Evolutionary conservation across 53 echinoderm and acorn worm species (phyloP).

Genomic region (Mesocentrotus franciscanus): DNA sequence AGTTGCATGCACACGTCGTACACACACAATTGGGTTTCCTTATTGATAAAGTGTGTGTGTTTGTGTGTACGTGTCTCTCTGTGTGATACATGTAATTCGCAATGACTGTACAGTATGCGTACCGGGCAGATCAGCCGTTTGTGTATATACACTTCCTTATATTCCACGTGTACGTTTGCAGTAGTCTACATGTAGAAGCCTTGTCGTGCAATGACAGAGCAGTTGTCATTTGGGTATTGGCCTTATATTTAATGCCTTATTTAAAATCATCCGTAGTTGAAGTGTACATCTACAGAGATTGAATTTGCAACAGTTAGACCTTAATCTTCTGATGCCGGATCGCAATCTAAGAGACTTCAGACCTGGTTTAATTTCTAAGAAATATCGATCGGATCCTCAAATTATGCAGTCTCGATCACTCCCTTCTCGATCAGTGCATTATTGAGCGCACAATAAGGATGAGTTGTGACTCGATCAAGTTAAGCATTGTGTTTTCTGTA

Average conservation of each 20-base stretch:
- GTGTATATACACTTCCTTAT: not conserved
- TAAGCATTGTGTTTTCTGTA: too few relatives aligned
- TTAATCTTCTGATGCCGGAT: too few relatives aligned
- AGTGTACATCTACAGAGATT: not conserved
- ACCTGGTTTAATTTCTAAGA: too few relatives aligned
- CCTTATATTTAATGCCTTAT: not conserved
- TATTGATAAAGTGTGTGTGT: constrained; percentile 19
- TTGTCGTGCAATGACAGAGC: not conserved
- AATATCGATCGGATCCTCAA: too few relatives aligned
- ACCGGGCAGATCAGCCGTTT: not conserved
- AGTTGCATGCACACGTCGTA: not conserved
- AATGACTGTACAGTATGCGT: too few relatives aligned
- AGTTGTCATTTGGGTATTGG: not conserved
- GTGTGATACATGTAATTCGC: not conserved
- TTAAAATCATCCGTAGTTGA: not conserved
- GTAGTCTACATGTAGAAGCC: not conserved
- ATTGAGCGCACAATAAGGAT: too few relatives aligned
- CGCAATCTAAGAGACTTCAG: too few relatives aligned
- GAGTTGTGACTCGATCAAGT: too few relatives aligned
- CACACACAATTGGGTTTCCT: not conserved
- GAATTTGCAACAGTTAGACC: not conserved
- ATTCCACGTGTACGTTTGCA: not conserved
- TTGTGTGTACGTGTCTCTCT: not conserved
- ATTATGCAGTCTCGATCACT: too few relatives aligned
- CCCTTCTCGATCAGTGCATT: too few relatives aligned